phyloP scores from a whole-genome alignment of 2,888 invertebrate species.

The Orthosia cruda region DNA sequence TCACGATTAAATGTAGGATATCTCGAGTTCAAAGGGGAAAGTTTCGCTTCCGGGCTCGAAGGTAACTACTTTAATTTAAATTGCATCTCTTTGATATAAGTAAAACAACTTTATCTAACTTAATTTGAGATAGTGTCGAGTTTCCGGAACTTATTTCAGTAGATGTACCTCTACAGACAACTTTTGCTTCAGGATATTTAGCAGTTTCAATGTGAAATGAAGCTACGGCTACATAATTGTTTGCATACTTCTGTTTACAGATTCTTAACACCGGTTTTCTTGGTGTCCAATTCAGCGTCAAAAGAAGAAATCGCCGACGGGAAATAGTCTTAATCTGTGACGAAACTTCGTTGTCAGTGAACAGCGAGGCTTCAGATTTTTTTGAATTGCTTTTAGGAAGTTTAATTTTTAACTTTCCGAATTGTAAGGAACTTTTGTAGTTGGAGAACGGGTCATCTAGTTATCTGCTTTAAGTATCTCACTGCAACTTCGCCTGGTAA shows the following conservation, averaged over 20 bases:
- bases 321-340: constrained; percentile 78
- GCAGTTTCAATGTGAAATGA: constrained; percentile 55
- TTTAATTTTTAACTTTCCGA: constrained; percentile 76
- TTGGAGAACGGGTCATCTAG: constrained; percentile 68
- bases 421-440: constrained; percentile 73
- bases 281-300: constrained; percentile 22
- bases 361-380: constrained; percentile 72
- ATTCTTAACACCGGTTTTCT: constrained; percentile 45
- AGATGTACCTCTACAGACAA: constrained; percentile 43
- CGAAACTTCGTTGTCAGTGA: constrained; percentile 74
- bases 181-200: constrained; percentile 48
- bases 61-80: constrained; percentile 42
- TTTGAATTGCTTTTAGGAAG: constrained; percentile 74
- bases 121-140: constrained; percentile 53
- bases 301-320: constrained; percentile 62
- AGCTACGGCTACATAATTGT: constrained; percentile 25
- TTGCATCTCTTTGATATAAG: constrained; percentile 53
- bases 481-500: constrained; percentile 60
- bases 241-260: constrained; percentile 38
- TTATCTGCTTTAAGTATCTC: constrained; percentile 69
- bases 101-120: constrained; percentile 51
- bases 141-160: constrained; percentile 54
- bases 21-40: constrained; percentile 42
- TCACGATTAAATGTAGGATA: constrained; percentile 17
- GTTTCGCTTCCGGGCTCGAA: constrained; percentile 28